Evolutionary conservation across 2,888 invertebrate species (phyloP).

Genomic region (Phasia obesa): DNA sequence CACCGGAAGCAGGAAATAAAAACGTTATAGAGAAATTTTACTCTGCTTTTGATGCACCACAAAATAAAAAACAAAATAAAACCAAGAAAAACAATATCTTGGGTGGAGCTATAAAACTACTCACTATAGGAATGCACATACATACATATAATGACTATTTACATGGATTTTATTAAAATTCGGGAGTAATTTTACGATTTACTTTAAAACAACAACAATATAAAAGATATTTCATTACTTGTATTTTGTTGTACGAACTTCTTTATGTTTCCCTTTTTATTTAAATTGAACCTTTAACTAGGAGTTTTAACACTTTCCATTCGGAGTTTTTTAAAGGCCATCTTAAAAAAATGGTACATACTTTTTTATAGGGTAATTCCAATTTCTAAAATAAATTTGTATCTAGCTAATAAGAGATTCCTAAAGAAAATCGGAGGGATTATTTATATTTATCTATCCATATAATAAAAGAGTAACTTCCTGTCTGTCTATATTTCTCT

Average conservation of each 20-base stretch:
- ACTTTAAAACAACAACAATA: conserved; percentile 39
- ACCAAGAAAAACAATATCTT: conserved; percentile 38
- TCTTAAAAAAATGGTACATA: no score
- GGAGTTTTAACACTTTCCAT: no score
- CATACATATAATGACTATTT: conserved; percentile 15
- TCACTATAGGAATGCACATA: conserved; percentile 4
- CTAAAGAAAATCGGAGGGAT: no score
- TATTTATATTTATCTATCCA: no score
- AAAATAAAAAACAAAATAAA: neutral
- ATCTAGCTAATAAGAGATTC: no score
- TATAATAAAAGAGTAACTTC: no score
- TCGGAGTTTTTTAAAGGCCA: no score
- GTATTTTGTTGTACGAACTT: conserved; percentile 22
- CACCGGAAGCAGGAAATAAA: conserved; percentile 66
- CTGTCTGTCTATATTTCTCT: no score
- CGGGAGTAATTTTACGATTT: conserved; percentile 40
- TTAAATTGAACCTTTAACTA: conserved; percentile 30
- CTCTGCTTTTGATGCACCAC: conserved; percentile 11
- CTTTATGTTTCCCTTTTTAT: neutral
- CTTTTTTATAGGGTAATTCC: no score
- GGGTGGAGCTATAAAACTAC: conserved; percentile 65
- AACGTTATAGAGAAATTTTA: conserved; percentile 26
- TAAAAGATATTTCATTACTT: conserved; percentile 6
- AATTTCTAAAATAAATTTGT: no score
- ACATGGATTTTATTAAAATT: neutral